Evolutionary conservation across 2,797 vertebrate genomes (phyloP).

Genomic region (Prionace glauca): DNA sequence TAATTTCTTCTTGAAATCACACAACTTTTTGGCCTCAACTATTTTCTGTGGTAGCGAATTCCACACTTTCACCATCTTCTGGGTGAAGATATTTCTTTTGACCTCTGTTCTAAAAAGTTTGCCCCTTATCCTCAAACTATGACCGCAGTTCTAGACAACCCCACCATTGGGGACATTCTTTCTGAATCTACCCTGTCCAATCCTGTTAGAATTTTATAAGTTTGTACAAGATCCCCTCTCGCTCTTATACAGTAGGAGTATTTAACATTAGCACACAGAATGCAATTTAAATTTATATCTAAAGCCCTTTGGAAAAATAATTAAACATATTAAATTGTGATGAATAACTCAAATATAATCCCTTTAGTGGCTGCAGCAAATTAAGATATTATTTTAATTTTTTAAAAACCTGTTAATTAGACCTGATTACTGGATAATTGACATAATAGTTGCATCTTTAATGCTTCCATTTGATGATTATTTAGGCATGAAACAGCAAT

Average conservation of each 20-base stretch:
- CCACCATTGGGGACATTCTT: no score
- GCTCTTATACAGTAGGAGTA: background rate
- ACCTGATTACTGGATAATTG: slow-evolving; percentile 8
- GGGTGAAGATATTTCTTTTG: no score
- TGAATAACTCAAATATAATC: background rate
- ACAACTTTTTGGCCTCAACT: no score
- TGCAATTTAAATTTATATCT: background rate
- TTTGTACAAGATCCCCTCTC: no score
- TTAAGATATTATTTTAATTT: background rate
- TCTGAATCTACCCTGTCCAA: no score
- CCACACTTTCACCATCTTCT: no score
- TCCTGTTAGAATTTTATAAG: no score
- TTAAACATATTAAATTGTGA: background rate
- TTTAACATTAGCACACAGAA: background rate
- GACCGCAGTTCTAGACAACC: no score
- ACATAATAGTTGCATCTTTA: background rate
- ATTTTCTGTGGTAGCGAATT: no score
- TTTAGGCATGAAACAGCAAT: background rate
- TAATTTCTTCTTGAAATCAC: no score
- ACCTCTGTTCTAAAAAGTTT: no score
- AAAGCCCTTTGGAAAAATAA: background rate
- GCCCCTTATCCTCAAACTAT: no score
- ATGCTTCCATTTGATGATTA: background rate
- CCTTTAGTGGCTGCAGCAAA: background rate
- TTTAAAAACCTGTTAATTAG: background rate